Evolutionary conservation across 2,888 invertebrate genomes (phyloP).

Genomic region (Amphiduros pacificus): DNA sequence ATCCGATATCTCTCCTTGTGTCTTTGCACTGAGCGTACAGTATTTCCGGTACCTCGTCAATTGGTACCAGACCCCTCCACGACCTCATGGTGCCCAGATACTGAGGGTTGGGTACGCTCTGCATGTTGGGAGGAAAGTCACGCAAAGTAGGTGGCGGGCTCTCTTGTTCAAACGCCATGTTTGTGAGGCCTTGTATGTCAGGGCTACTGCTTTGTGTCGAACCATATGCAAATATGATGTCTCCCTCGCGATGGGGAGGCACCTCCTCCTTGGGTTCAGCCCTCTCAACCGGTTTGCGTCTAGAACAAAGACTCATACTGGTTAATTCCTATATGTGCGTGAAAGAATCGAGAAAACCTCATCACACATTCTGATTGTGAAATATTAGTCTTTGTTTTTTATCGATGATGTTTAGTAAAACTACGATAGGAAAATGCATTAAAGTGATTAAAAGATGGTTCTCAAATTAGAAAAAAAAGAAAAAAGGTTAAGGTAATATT

Average conservation of each 20-base stretch:
- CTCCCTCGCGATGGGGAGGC: background rate
- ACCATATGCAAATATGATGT: slow-evolving; percentile 21
- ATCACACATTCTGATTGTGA: too few relatives aligned
- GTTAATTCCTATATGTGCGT: too few relatives aligned
- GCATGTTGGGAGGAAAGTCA: slow-evolving; percentile 6
- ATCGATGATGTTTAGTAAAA: too few relatives aligned
- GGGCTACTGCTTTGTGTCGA: background rate
- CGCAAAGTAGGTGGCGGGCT: background rate
- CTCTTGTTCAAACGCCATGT: slow-evolving; percentile 10
- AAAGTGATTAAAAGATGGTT: too few relatives aligned
- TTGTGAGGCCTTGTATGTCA: background rate
- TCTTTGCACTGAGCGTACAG: slow-evolving; percentile 11
- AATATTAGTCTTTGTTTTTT: too few relatives aligned
- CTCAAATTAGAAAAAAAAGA: too few relatives aligned
- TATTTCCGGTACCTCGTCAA: slow-evolving; percentile 14
- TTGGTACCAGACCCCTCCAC: slow-evolving; percentile 7
- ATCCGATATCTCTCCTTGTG: background rate
- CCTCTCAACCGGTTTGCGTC: background rate
- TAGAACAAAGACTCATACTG: background rate
- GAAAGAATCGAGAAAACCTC: too few relatives aligned
- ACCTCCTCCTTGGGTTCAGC: too few relatives aligned
- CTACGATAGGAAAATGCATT: too few relatives aligned
- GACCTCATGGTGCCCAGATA: slow-evolving; percentile 5
- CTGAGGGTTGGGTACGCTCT: background rate
- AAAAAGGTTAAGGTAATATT: too few relatives aligned